These are phyloP conservation scores for Bactericera cockerelli DNA, from an alignment of 1,140 invertebrate species.

Conservation along the genomic window DNA sequence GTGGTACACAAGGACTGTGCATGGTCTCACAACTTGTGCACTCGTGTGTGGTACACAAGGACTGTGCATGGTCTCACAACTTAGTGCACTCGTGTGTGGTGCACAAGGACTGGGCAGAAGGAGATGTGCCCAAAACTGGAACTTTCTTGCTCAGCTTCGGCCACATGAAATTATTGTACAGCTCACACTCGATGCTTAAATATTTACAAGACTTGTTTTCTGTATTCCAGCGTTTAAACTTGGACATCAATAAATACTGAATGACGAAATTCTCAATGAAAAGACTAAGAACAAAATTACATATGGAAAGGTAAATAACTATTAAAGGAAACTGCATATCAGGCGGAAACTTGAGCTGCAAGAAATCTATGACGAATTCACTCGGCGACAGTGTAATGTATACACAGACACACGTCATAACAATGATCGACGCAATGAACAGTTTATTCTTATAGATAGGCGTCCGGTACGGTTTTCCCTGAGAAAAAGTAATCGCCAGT, in stretches of 20 bases:
- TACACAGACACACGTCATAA: slow-evolving; percentile 42
- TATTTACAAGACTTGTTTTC: slow-evolving; percentile 1
- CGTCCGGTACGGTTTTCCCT: slow-evolving; percentile 76
- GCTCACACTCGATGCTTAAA: background rate
- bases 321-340: slow-evolving; percentile 41
- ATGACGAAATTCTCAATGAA: background rate
- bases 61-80: background rate
- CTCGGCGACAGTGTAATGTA: slow-evolving; percentile 55
- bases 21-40: no score
- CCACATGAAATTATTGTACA: background rate
- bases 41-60: no score
- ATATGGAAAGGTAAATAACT: slow-evolving; percentile 39
- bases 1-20: no score
- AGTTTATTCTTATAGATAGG: slow-evolving; percentile 62
- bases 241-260: background rate
- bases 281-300: slow-evolving; percentile 34
- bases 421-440: slow-evolving; percentile 43
- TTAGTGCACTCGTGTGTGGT: background rate
- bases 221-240: background rate
- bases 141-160: background rate
- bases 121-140: background rate
- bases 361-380: slow-evolving; percentile 38
- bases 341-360: slow-evolving; percentile 52
- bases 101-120: background rate
- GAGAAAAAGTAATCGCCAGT: slow-evolving; percentile 75